phyloP scores from a whole-genome alignment of 2,888 invertebrate species.

The Argyresthia goedartella region DNA sequence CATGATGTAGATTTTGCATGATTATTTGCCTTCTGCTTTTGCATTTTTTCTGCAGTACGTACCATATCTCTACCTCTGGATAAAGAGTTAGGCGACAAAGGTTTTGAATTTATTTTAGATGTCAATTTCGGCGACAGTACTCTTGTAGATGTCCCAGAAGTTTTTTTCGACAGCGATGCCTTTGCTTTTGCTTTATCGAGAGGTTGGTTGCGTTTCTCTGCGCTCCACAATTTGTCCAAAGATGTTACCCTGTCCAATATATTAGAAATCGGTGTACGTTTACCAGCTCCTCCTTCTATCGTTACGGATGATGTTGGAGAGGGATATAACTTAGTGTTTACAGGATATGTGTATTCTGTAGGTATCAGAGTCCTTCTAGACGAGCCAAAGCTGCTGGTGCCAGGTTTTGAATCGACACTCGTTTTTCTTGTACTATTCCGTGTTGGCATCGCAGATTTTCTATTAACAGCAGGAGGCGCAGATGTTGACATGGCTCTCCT shows the following conservation, averaged over 20 bases:
- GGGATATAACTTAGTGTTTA: constrained; percentile 33
- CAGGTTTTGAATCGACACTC: constrained; percentile 24
- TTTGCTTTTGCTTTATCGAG: constrained; percentile 44
- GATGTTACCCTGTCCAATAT: constrained; percentile 63
- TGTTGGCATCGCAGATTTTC: constrained; percentile 23
- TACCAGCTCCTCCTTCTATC: constrained; percentile 60
- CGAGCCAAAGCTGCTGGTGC: constrained; percentile 60
- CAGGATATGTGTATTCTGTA: constrained; percentile 44
- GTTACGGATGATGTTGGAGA: constrained; percentile 31
- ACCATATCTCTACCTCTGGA: constrained; percentile 60
- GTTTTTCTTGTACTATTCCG: constrained; percentile 24
- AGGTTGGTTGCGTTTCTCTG: constrained; percentile 58
- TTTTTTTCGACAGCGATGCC: constrained; percentile 27
- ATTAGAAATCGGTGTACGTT: constrained; percentile 60
- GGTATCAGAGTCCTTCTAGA: constrained; percentile 54
- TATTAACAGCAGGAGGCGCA: constrained; percentile 51
- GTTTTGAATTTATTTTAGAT: constrained; percentile 18
- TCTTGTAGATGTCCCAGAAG: neutral
- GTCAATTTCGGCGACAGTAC: constrained; percentile 16
- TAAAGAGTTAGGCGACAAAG: constrained; percentile 24
- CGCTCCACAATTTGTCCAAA: constrained; percentile 68
- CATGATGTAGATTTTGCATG: constrained; percentile 45
- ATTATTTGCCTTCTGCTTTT: constrained; percentile 45
- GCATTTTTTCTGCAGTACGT: constrained; percentile 57
- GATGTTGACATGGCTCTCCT: constrained; percentile 45